phyloP scores from a whole-genome alignment of 2,888 invertebrate genomes.

The Mesoligia furuncula region DNA sequence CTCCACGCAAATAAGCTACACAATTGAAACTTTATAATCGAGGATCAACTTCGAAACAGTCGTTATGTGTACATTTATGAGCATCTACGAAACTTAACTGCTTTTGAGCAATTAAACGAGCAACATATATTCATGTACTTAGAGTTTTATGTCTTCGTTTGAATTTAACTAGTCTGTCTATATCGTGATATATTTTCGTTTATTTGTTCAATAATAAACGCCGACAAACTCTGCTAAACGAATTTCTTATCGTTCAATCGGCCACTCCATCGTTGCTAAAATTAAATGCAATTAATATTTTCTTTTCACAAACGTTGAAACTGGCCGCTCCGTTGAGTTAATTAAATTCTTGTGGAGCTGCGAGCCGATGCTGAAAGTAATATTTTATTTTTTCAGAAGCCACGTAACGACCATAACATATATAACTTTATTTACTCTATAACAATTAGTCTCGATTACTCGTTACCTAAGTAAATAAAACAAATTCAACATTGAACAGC shows the following conservation, averaged over 20 bases:
- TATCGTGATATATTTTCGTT: conserved; percentile 4
- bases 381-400: conserved; percentile 62
- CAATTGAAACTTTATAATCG: conserved; percentile 68
- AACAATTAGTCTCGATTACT: conserved; percentile 44
- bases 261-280: conserved; percentile 46
- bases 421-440: conserved; percentile 41
- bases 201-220: conserved; percentile 9
- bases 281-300: conserved; percentile 65
- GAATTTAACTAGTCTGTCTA: conserved; percentile 11
- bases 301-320: conserved; percentile 61
- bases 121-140: conserved; percentile 49
- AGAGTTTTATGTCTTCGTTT: conserved; percentile 47
- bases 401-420: conserved; percentile 42
- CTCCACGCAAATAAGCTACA: conserved; percentile 65
- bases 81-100: conserved; percentile 64
- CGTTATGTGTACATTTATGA: conserved; percentile 62
- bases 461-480: conserved; percentile 47
- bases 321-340: conserved; percentile 64
- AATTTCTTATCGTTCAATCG: conserved; percentile 49
- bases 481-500: conserved; percentile 31
- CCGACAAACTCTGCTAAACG: conserved; percentile 35
- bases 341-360: conserved; percentile 68
- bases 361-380: conserved; percentile 55
- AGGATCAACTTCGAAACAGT: conserved; percentile 60
- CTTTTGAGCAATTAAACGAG: conserved; percentile 65